A percentile compares a stretch with the other conserved stretches of the same genome.
phyloP scores from a whole-genome alignment of 1,140 invertebrate species.

The Diploscapter pachys region DNA sequence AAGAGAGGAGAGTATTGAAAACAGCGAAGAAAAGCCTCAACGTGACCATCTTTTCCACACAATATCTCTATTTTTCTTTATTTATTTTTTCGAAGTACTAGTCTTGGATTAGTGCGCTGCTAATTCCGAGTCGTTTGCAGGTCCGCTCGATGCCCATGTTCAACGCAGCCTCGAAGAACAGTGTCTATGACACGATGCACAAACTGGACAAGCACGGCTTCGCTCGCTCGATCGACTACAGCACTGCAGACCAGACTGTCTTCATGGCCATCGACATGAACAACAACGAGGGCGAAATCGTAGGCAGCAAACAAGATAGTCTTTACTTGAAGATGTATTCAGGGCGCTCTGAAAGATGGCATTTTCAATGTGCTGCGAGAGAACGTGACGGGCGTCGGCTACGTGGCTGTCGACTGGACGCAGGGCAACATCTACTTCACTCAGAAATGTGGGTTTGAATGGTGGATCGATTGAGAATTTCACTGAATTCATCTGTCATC shows the following conservation, averaged over 20 bases:
- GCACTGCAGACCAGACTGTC: constrained; percentile 4
- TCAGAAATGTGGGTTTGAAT: constrained; percentile 14
- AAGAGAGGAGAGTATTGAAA: too few relatives aligned
- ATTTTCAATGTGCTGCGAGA: constrained; percentile 22
- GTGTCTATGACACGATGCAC: constrained; percentile 1
- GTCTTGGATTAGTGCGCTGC: too few relatives aligned
- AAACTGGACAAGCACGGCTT: constrained; percentile 3
- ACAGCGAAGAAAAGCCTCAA: too few relatives aligned
- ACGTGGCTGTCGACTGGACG: constrained; percentile 32
- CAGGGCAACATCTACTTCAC: constrained; percentile 29
- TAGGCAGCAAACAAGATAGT: neutral
- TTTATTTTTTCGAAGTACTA: too few relatives aligned
- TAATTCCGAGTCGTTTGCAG: neutral
- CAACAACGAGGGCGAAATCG: constrained; percentile 6
- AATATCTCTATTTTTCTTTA: too few relatives aligned
- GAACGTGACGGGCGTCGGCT: constrained; percentile 18
- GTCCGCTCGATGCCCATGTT: constrained; percentile 23
- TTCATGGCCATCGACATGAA: constrained; percentile 20
- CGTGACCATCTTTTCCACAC: too few relatives aligned
- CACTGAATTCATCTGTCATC: too few relatives aligned
- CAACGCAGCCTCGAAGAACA: neutral
- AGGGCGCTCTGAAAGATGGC: neutral
- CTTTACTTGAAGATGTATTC: too few relatives aligned
- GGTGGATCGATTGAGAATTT: too few relatives aligned
- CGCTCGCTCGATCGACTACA: constrained; percentile 14